A percentile compares a stretch with the other conserved stretches of the same genome.
These are phyloP conservation scores for Nannobrachium achirus DNA, from an alignment of 2,113 vertebrate genomes.

Conservation along the genomic window DNA sequence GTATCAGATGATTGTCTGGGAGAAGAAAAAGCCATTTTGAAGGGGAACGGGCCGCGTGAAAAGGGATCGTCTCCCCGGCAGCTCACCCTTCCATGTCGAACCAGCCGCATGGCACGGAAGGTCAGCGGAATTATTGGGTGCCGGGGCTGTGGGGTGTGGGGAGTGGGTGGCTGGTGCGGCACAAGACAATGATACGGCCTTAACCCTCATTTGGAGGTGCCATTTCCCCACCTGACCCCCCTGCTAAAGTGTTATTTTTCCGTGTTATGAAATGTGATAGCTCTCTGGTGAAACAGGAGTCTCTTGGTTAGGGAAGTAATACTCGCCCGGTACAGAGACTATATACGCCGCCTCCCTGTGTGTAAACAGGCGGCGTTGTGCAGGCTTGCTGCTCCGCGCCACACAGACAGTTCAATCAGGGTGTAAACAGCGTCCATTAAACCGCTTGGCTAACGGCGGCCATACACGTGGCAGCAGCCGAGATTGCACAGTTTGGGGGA, in stretches of 20 bases:
- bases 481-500: constrained; percentile 75
- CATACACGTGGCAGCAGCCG: constrained; percentile 45
- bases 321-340: constrained; percentile 68
- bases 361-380: constrained; percentile 65
- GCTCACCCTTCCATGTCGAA: constrained; percentile 84
- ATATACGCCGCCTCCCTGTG: constrained; percentile 64
- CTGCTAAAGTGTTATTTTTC: constrained; percentile 82
- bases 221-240: constrained; percentile 85
- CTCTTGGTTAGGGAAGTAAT: constrained; percentile 76
- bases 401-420: constrained; percentile 78
- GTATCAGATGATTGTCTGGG: constrained; percentile 86
- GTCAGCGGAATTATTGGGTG: constrained; percentile 86
- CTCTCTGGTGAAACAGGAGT: constrained; percentile 78
- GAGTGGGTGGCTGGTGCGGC: constrained; percentile 20
- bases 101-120: constrained; percentile 80
- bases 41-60: constrained; percentile 78
- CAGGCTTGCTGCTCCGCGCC: constrained; percentile 49
- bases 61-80: constrained; percentile 79
- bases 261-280: constrained; percentile 84
- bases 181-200: constrained; percentile 87
- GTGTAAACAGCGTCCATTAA: constrained; percentile 75
- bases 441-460: constrained; percentile 66
- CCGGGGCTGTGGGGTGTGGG: constrained; percentile 77
- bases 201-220: constrained; percentile 84
- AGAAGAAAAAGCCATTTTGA: constrained; percentile 87